phyloP scores from a whole-genome alignment of 2,888 invertebrate species.

The Chloroclysta siterata region DNA sequence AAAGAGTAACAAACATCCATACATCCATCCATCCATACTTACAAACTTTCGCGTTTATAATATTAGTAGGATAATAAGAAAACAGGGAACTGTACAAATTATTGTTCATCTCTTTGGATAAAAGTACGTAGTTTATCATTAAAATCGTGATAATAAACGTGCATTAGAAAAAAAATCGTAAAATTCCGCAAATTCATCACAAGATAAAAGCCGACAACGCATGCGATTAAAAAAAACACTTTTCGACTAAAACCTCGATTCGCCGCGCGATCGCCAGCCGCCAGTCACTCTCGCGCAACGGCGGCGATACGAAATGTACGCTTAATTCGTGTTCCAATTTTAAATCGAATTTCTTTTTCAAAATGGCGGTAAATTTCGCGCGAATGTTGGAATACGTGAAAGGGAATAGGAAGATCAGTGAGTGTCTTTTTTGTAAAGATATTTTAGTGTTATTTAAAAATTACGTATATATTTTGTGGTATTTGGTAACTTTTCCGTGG shows the following conservation, averaged over 20 bases:
- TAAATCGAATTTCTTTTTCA: constrained; percentile 44
- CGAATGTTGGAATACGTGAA: constrained; percentile 59
- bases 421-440: constrained; percentile 47
- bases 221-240: constrained; percentile 45
- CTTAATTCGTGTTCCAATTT: constrained; percentile 42
- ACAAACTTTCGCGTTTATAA: no score
- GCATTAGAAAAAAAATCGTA: not conserved
- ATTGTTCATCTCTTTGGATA: no score
- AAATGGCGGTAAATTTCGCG: constrained; percentile 56
- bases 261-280: constrained; percentile 52
- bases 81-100: no score
- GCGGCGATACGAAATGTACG: constrained; percentile 57
- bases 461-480: not conserved
- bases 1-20: no score
- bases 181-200: constrained; percentile 10
- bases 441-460: constrained; percentile 27
- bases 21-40: no score
- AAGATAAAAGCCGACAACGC: constrained; percentile 12
- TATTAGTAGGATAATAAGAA: no score
- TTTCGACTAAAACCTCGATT: constrained; percentile 49
- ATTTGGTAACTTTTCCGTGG: constrained; percentile 22
- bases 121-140: no score
- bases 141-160: not conserved
- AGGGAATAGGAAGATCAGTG: constrained; percentile 60
- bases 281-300: constrained; percentile 66